Conservation (phyloP, 2,797 vertebrate genomes). For the Pitangus sulphuratus region DNA sequence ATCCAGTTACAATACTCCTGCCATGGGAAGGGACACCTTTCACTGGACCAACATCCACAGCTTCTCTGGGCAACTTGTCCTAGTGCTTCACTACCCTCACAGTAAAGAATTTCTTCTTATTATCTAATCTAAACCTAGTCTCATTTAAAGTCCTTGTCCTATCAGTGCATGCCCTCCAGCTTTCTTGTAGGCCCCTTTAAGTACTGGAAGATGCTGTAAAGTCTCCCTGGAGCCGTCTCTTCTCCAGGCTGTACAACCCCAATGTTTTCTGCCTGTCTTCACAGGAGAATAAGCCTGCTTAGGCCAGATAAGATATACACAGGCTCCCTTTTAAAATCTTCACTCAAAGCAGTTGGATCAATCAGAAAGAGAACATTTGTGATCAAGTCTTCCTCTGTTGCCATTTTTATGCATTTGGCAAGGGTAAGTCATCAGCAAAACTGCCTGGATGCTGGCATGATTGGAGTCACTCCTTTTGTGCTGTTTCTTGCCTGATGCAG, state of each 20-base stretch:
- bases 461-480: rapidly evolving
- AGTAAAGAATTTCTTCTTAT: not conserved
- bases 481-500: not conserved
- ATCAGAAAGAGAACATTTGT: not conserved
- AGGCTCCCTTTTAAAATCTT: not conserved
- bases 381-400: not conserved
- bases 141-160: not conserved
- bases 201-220: not conserved
- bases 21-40: not conserved
- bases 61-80: not conserved
- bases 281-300: not conserved
- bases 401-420: not conserved
- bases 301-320: not conserved
- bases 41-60: too few species aligned
- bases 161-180: not conserved
- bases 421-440: not conserved
- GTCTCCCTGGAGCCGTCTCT: not conserved
- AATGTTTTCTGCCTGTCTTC: not conserved
- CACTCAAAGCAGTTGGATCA: not conserved
- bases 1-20: not conserved
- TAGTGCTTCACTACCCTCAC: not conserved
- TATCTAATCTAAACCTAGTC: not conserved
- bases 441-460: not conserved
- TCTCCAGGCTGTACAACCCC: not conserved
- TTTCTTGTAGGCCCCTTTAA: not conserved